A percentile compares a stretch with the other conserved stretches of the same genome.
phyloP scores from a whole-genome alignment of 2,797 vertebrate species.

The Pachyuromys duprasi region DNA sequence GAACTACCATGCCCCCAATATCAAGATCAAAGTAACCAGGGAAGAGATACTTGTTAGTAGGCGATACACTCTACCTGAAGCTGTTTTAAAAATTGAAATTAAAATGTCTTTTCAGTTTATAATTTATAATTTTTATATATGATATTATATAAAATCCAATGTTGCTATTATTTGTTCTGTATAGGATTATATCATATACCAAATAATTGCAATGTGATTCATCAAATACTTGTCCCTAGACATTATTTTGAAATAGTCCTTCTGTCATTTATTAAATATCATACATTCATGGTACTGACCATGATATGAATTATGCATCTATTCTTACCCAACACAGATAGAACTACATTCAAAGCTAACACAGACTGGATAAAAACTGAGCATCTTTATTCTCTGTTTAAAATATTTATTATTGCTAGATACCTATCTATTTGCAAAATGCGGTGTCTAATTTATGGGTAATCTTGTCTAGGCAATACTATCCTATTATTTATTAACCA shows the following conservation, averaged over 20 bases:
- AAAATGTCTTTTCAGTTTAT: not conserved
- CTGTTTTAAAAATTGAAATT: not conserved
- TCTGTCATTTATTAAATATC: not conserved
- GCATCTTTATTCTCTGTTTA: not conserved
- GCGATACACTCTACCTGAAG: not conserved
- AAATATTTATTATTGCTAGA: not conserved
- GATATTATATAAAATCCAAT: not conserved
- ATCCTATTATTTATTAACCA: not conserved
- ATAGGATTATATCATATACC: not conserved
- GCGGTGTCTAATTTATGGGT: not conserved
- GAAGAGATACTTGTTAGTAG: not conserved
- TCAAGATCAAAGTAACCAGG: fast-evolving
- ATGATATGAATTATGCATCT: not conserved
- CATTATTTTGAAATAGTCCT: not conserved
- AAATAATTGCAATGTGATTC: not conserved
- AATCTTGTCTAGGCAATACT: not conserved
- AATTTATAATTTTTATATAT: not conserved
- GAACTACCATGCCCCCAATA: not conserved
- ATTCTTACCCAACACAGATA: not conserved
- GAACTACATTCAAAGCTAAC: not conserved
- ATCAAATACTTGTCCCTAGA: not conserved
- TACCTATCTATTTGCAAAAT: not conserved
- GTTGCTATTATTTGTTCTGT: not conserved
- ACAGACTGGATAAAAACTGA: not conserved
- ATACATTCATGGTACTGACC: not conserved